Evolutionary conservation across 1,140 invertebrate species (phyloP), one percentile per base, ranked within the genome.

Genomic region (Stegodyphus dumicola): DNA sequence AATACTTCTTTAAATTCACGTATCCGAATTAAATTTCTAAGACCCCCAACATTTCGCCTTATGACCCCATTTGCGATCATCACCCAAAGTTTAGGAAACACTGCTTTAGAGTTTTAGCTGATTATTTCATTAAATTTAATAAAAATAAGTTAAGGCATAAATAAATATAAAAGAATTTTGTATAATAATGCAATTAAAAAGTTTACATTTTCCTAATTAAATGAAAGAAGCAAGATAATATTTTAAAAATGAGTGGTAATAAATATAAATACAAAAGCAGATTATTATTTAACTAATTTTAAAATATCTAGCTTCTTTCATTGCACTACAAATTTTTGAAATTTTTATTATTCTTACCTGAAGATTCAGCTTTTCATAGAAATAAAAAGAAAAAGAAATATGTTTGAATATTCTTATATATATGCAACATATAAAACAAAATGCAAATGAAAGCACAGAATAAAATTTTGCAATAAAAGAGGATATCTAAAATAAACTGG

Each of bases 341-440:
- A 69, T 52, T 78, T 76, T 79, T 79, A 79, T 64, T 66, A 65
- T 83, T 71, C 86, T 87, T 85, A 77, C 86, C 81, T 85, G 64
- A 17, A 60, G 15, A 51, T 49, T 85, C 81, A 66, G 73, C 81
- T 85, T 75, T 81, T 77, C 52, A 85, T 69, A 69, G 33, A 70
- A 69, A 74, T 74, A 85, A 77, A 85, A 70, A 85, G 18, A 75
- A 81, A 81, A 81, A n/a, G 73, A 60, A 81, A n/a, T 64, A 60
- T 73, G 52, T 69, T 81, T 81, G 69, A 81, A 81, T 69, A 73
- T 56, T 51, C 75, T 65, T 60, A 77, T 65, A 77, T 7, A 75
- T 13, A 75, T 33, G 7, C 48, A 33, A 77, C 1, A 77, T 77
- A 75, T 54, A 75, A 56, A 52, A 52, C 33, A 33, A 10, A 60